These are phyloP conservation scores for Melitaea athalia DNA, from an alignment of 2,888 invertebrate genomes.

Conservation along the genomic window DNA sequence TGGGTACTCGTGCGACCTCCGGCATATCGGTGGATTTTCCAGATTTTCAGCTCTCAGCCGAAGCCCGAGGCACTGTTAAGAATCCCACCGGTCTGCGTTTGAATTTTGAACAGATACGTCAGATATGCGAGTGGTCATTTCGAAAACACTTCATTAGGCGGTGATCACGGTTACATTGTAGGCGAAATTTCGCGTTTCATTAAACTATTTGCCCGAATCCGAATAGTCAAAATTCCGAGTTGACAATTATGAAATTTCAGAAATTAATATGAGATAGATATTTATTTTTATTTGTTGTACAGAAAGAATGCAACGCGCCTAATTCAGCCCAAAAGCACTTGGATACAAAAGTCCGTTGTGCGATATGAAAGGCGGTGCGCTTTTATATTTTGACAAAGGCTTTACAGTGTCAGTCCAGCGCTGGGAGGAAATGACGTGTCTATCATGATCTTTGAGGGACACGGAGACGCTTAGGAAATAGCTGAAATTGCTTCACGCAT, in stretches of 20 bases:
- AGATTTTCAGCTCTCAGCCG: conserved; percentile 67
- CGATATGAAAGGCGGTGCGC: conserved; percentile 48
- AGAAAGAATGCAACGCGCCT: background rate
- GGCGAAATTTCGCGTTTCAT: conserved; percentile 10
- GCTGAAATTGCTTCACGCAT: conserved; percentile 4
- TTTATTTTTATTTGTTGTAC: background rate
- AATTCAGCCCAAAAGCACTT: background rate
- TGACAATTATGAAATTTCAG: background rate
- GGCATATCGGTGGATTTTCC: conserved; percentile 64
- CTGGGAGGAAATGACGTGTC: conserved; percentile 66
- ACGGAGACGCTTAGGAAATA: conserved; percentile 21
- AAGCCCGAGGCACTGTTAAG: conserved; percentile 71
- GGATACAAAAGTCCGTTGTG: conserved; percentile 17
- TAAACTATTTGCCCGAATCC: conserved; percentile 2
- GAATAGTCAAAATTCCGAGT: background rate
- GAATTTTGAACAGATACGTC: conserved; percentile 50
- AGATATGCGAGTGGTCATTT: conserved; percentile 40
- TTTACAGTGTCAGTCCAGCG: conserved; percentile 48
- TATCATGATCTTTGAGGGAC: conserved; percentile 53
- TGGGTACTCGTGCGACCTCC: conserved; percentile 67
- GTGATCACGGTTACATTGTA: conserved; percentile 19
- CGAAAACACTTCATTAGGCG: conserved; percentile 37
- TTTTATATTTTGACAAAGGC: conserved; percentile 64
- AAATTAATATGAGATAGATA: background rate
- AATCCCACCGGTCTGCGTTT: conserved; percentile 58